Base-by-base conservation (phyloP, 1,140 invertebrate species). In the Daktulosphaira vitifoliae region DNA sequence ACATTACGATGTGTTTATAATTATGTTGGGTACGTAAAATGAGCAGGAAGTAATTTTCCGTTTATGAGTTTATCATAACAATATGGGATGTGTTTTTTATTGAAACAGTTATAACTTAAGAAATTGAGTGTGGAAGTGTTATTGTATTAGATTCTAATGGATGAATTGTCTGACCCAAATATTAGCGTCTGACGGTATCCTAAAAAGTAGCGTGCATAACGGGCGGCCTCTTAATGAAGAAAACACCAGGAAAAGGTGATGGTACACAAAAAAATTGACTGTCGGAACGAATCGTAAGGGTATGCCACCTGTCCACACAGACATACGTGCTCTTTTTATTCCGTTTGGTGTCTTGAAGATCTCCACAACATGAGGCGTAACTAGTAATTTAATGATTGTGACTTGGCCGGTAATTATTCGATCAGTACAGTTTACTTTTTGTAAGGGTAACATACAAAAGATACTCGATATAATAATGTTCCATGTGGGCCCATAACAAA, bases 241-340 rank as follows among this genome's bases (percentile, higher is more conserved):
- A 46, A 44, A 44, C 23, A n/a, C 39, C 5, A 5, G 54, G 13
- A 38, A 38, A n/a, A 26, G 39, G 25, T n/a, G 54, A 46, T 2
- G 26, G 22, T 25, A 22, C 25, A 15, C 5, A 49, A 33, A 33
- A 6, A 33, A 33, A 33, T 6, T 33, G n/a, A 42, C 20, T 25
- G 20, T 59, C 23, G 53, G 53, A 59, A 59, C 53, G 53, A 59
- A 59, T 59, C 18, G 44, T 44, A 59, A 44, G 53, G 53, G 53
- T 59, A 59, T 22, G 53, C 53, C 53, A 59, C 53, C 53, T 59
- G 53, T 44, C 38, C 23, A 22, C 23, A 33, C 5, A 6, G 5
- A 44, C 4, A 44, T 44, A 44, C 39, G 4, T 15, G n/a, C n/a
- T n/a, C n/a, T n/a, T n/a, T n/a, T n/a, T n/a, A n/a, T n/a, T n/a